Base-by-base conservation (phyloP, 2,888 invertebrate species). In the Xestia sexstrigata region DNA sequence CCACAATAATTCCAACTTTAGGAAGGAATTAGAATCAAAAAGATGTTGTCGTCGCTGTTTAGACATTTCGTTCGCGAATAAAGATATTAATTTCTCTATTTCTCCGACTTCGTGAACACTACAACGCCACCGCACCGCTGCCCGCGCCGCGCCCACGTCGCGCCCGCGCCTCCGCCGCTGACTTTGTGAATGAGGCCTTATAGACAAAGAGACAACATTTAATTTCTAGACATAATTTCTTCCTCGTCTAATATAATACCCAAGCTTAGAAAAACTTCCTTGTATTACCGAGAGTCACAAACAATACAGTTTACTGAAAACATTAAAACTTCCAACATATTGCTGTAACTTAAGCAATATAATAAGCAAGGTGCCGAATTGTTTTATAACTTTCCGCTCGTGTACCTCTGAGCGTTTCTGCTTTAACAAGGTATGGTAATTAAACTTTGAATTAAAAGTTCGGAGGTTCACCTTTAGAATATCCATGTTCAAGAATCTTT, bases 401-500 rank as follows among this genome's bases (percentile, higher is more conserved):
- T 76, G 60, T 76, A 49, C 26, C 15, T 60, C 20, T 15, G 47
- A 55, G 63, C 23, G 15, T 69, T 58, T 47, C 77, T 52, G 39
- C 66, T 52, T 52, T 35, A 70, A 79, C 72, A 60, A 80, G 13
- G 13, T 72, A 30, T 26, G 60, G 17, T 68, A 68, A 81, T 68
- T 79, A 63, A 42, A n/a, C n/a, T 17, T 74, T 62, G 26, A 62
- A 39, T 67, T 81, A 62, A 35, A 71, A 52, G 15, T 66, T 65
- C 13, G 20, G 0, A 39, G 39, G 30, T n/a, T 68, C 52, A 20
- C 20, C 6, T 67, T n/a, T 17, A 26, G 26, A 60, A 76, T 4
- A 26, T 8, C 47, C 17, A 7, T 23, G 20, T 7, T 17, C 13
- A 30, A 20, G n/a, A 75, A 30, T 20, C 2, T 76, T 45, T 20